Conservation (phyloP, 2,113 vertebrate genomes). For the Laterallus jamaicensis region DNA sequence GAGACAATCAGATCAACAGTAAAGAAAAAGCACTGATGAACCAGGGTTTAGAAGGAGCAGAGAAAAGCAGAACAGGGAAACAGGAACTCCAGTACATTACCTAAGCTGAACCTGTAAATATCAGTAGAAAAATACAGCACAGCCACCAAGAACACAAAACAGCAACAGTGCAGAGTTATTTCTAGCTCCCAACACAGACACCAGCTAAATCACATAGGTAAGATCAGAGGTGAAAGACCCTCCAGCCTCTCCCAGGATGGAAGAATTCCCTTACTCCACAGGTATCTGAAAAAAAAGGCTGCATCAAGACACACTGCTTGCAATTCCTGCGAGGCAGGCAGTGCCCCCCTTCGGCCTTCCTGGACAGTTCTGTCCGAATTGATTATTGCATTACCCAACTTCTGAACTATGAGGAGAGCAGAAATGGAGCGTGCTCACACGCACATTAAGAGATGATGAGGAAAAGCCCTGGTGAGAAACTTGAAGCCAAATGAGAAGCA, state of each 20-base stretch:
- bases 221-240: neutral
- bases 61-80: neutral
- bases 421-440: neutral
- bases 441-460: neutral
- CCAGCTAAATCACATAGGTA: neutral
- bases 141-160: neutral
- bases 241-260: neutral
- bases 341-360: neutral
- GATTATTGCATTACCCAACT: neutral
- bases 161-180: neutral
- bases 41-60: neutral
- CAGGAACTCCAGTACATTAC: neutral
- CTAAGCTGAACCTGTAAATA: neutral
- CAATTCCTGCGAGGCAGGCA: neutral
- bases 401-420: neutral
- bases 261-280: neutral
- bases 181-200: neutral
- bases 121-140: neutral
- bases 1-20: neutral
- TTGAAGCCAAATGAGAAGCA: neutral
- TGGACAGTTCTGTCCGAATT: neutral
- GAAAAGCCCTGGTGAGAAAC: rapidly evolving
- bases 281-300: neutral
- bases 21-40: neutral
- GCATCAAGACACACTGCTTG: neutral